Conservation (phyloP, 2,797 vertebrate species). For the Enoplosus armatus region DNA sequence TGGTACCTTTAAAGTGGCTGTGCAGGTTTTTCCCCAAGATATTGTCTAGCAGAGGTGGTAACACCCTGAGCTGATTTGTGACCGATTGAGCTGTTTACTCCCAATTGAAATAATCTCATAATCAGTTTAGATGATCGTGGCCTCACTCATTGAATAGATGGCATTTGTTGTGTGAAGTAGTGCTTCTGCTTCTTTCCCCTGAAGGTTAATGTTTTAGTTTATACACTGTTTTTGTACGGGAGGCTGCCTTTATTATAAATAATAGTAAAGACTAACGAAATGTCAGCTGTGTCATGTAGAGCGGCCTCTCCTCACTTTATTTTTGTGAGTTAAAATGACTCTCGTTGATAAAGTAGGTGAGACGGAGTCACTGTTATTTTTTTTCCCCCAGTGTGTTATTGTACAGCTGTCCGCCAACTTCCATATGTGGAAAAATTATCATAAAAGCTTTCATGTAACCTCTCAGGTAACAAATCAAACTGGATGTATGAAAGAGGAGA, state of each 20-base stretch:
- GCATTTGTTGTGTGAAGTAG: not conserved
- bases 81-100: not conserved
- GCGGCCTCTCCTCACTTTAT: not conserved
- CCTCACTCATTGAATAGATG: not conserved
- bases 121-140: too few species aligned
- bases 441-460: slow-evolving; percentile 1
- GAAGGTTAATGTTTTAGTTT: not conserved
- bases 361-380: slow-evolving; percentile 10
- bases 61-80: not conserved
- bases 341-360: slow-evolving; percentile 17
- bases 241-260: not conserved
- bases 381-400: not conserved
- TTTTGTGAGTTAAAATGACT: not conserved
- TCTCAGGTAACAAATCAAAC: slow-evolving; percentile 50
- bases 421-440: not conserved
- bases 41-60: not conserved
- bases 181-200: not conserved
- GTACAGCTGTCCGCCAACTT: not conserved
- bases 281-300: too few species aligned
- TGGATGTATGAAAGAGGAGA: slow-evolving; percentile 4
- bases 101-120: too few species aligned
- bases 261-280: too few species aligned
- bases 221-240: not conserved
- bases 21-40: not conserved
- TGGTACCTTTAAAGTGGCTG: not conserved